Evolutionary conservation across 2,888 invertebrate genomes (phyloP), one percentile per base, ranked within the genome.

Genomic region (Cryptocheilus praepositus): DNA sequence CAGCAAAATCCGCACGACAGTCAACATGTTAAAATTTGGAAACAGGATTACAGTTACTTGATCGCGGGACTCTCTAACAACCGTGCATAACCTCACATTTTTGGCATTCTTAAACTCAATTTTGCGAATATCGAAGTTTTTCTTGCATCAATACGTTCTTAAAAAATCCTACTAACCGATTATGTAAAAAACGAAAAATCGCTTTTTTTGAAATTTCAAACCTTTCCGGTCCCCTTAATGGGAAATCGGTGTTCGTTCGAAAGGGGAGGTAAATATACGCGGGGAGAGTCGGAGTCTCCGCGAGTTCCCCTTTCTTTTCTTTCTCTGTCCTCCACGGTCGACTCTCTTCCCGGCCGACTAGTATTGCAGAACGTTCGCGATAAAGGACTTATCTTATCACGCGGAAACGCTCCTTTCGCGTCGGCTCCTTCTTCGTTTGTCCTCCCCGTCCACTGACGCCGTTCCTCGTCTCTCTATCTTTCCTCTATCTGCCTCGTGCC

Each of bases 351-450:
- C 45, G 21, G 15, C 13, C 13, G 64, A 49, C 71, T 56, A 61
- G 65, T 79, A 78, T 80, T 71, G 74, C 70, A 53, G 59, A 77
- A 73, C 64, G 67, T 51, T 54, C 51, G 16, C 68, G 85, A 84
- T 84, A 84, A 70, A 71, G 64, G 71, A 65, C 80, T 85, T 87
- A 87, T 87, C 86, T 87, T 87, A 87, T 87, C 86, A 81, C 77
- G 65, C 80, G 85, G 83, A 86, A 85, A 84, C 83, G 82, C 74
- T 83, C 83, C 74, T 74, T 71, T 70, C 77, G 74, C 46, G 61
- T 59, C 65, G 64, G 57, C 57, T 59, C 64, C 45, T 64, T 58
- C 53, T 57, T 52, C 54, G 15, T 51, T n/a, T 43, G 11, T 15
- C 21, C 52, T 45, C 57, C 21, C 22, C 57, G 11, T 44, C 25